Evolutionary conservation across 2,113 vertebrate genomes (phyloP), one percentile per base, ranked within the genome.

Genomic region (Salminus brasiliensis): DNA sequence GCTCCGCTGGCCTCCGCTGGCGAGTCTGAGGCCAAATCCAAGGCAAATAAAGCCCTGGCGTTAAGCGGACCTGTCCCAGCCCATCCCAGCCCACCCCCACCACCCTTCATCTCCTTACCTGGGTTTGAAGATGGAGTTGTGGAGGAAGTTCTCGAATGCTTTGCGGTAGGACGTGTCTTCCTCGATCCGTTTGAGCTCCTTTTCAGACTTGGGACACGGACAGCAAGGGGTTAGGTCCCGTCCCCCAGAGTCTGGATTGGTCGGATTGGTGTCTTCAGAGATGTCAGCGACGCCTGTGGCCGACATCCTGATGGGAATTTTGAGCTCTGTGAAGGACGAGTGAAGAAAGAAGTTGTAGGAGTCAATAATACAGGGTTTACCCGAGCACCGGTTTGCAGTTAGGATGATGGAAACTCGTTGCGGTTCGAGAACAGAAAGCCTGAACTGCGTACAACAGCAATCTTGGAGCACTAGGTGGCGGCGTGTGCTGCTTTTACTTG

Each of bases 71-170:
- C 3, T 53, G 45, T 5, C n/a, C n/a, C n/a, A n/a, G n/a, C n/a
- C n/a, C n/a, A n/a, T n/a, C n/a, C n/a, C n/a, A n/a, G n/a, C n/a
- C n/a, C n/a, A n/a, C n/a, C n/a, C n/a, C n/a, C n/a, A n/a, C n/a
- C n/a, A n/a, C 4, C 1, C 3, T 60, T 34, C 32, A 1, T 1
- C 0, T 65, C 7, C 36, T 36, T 89, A 98, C 98, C 98, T 95
- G 53, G 96, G 96, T 47, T 96, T 95, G 55, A 99, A 99, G 88
- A 99, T 98, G 25, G 95, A 94, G 85, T 99, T 99, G 84, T 99
- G 98, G 81, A 99, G 93, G 85, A 98, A 99, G 78, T 99, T 98
- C 89, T 99, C 98, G 43, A 99, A 99, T 70, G 96, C 95, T 85
- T 99, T 99, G 63, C 97, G 90, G 88, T 97, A 98, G 57, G 96